Conservation (phyloP, 2,888 invertebrate genomes). For the Eilema depressum region DNA sequence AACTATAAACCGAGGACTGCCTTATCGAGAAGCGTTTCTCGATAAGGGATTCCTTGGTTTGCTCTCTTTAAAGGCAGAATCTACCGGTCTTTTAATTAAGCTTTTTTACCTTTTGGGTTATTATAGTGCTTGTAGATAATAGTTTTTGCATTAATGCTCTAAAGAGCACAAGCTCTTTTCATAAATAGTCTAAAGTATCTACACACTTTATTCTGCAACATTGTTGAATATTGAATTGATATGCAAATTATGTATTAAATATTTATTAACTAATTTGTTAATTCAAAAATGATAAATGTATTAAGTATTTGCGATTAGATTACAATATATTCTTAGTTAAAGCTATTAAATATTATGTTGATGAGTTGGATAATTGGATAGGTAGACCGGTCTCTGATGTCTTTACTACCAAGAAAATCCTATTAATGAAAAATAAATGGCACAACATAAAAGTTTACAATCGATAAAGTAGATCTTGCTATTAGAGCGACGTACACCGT, state of each 20-base stretch:
- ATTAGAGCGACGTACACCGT: constrained; percentile 65
- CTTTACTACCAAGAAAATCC: constrained; percentile 20
- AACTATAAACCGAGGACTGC: background rate
- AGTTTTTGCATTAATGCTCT: background rate
- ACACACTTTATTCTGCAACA: background rate
- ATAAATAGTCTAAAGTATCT: background rate
- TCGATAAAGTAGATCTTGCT: constrained; percentile 65
- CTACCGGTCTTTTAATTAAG: background rate
- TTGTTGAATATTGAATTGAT: background rate
- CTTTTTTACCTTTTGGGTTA: background rate
- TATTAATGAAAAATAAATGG: constrained; percentile 25
- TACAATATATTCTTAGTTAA: background rate
- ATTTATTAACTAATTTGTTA: constrained; percentile 1
- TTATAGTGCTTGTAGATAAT: background rate
- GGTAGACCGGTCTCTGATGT: constrained; percentile 10
- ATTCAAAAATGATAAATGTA: background rate
- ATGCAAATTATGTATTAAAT: background rate
- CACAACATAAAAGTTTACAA: constrained; percentile 28
- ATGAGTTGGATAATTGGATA: background rate
- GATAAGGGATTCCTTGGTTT: background rate
- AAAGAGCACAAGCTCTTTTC: background rate
- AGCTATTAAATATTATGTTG: background rate
- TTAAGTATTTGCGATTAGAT: background rate
- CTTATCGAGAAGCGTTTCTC: too few species aligned
- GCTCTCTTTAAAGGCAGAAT: background rate